A percentile compares a stretch with the other conserved stretches of the same genome.
These are phyloP conservation scores for Sebastes minor DNA, from an alignment of 2,797 vertebrate genomes.

Conservation along the genomic window DNA sequence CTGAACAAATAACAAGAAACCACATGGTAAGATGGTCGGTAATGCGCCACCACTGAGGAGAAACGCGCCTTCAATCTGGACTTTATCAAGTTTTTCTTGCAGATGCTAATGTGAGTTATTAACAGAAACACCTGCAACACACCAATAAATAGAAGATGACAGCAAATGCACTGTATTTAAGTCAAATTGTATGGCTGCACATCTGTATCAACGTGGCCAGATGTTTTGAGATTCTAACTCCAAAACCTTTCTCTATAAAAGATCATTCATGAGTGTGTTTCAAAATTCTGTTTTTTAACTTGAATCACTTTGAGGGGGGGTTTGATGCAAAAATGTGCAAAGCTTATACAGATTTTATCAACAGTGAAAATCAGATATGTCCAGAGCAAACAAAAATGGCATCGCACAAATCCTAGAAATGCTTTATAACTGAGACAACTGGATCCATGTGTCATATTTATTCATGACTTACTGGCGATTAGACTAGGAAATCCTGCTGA, in stretches of 20 bases:
- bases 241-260: not conserved
- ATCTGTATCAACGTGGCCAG: not conserved
- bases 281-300: not conserved
- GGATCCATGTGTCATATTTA: not conserved
- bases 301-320: not conserved
- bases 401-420: not conserved
- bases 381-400: not conserved
- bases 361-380: not conserved
- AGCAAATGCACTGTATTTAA: not conserved
- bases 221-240: not conserved
- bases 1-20: not conserved
- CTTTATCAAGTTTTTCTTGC: not conserved
- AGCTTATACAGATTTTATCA: not conserved
- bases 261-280: not conserved
- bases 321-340: not conserved
- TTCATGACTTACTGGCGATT: not conserved
- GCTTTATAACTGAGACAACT: not conserved
- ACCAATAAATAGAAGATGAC: not conserved
- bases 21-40: not conserved
- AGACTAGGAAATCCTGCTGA: conserved; percentile 17
- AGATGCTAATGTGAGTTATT: not conserved
- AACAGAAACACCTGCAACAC: not conserved
- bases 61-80: not conserved
- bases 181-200: not conserved
- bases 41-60: not conserved